Base-by-base conservation (phyloP, 2,888 invertebrate species). In the Sclerodermus sp. region DNA sequence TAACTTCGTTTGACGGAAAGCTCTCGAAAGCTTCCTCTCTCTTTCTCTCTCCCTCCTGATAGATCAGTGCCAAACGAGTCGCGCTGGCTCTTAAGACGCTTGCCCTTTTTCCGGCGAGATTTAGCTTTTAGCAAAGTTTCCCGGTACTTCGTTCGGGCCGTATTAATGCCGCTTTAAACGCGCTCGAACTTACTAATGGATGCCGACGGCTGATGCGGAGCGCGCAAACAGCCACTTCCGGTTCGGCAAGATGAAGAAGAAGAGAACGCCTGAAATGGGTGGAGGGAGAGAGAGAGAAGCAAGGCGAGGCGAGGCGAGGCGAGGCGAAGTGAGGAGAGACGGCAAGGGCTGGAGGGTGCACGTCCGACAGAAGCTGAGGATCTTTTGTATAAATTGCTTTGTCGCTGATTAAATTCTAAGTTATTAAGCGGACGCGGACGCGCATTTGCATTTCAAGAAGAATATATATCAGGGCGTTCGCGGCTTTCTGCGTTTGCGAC, bases 391-490 rank as follows among this genome's bases (percentile, higher is more conserved):
- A 55, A 62, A 64, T 60, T 57, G 57, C 52, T 55, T 56, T 44
- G 57, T 56, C 60, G 58, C 58, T 69, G 58, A 65, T 67, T 65
- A 65, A 64, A 67, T 68, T 65, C 51, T 51, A 32, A 61, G 58
- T 59, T 62, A 66, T 66, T 63, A 55, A 66, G 44, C 45, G 42
- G 31, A 17, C 30, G 47, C 44, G 45, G 39, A 23, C 23, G 44
- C 42, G 47, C 51, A 50, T 61, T 66, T 59, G 55, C 57, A 49
- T 61, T 57, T 57, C 53, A 42, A 53, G 58, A 58, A 55, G 58
- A 60, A 60, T 66, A 53, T 49, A 57, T 58, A 23, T 23, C 23
- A 23, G 8, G 23, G 8, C 23, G 23, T 8, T 23, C n/a, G n/a
- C n/a, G n/a, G n/a, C n/a, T n/a, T n/a, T n/a, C n/a, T n/a, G n/a